These are phyloP conservation scores for Takifugu flavidus DNA, from an alignment of 2,113 vertebrate species.

Conservation along the genomic window DNA sequence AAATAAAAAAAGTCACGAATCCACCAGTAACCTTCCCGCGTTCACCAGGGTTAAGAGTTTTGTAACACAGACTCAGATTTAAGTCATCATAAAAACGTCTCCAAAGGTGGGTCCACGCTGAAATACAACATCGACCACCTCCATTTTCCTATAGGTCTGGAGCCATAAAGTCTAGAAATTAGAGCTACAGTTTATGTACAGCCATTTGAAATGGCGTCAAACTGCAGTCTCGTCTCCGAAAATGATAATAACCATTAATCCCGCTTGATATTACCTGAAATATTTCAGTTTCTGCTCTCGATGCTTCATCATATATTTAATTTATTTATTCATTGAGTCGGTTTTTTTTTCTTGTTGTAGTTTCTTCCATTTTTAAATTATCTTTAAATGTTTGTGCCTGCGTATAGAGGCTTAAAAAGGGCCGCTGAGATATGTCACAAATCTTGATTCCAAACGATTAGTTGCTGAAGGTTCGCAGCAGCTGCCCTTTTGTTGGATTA, in stretches of 20 bases:
- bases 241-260: slow-evolving; percentile 45
- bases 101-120: slow-evolving; percentile 30
- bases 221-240: slow-evolving; percentile 34
- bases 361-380: neutral
- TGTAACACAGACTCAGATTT: slow-evolving; percentile 28
- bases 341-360: neutral
- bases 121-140: slow-evolving; percentile 34
- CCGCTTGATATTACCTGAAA: slow-evolving; percentile 31
- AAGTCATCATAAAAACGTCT: slow-evolving; percentile 37
- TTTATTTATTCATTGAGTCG: neutral
- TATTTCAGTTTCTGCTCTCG: slow-evolving; percentile 2
- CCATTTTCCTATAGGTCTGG: slow-evolving; percentile 38
- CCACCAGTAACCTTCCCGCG: neutral
- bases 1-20: neutral
- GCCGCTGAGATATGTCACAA: no score
- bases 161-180: slow-evolving; percentile 57
- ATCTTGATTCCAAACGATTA: no score
- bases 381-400: no score
- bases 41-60: neutral
- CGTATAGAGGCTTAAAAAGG: no score
- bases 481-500: neutral
- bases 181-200: slow-evolving; percentile 50
- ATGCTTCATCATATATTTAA: slow-evolving; percentile 5
- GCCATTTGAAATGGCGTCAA: slow-evolving; percentile 46
- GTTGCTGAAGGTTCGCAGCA: no score